Evolutionary conservation across 2,113 vertebrate species (phyloP).

Genomic region (Hippotragus niger): DNA sequence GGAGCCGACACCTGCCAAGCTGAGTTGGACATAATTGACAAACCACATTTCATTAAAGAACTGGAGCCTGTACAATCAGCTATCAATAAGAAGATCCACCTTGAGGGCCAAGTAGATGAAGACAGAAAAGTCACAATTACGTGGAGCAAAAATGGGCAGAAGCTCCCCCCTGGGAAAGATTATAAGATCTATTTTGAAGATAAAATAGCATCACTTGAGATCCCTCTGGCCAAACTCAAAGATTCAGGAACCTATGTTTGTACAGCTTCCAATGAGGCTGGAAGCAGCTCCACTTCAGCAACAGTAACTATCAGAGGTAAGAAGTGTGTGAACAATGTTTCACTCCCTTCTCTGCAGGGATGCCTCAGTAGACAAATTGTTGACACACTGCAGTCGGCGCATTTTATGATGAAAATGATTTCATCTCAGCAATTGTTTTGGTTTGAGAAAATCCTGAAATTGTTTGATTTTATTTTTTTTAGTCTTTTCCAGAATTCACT

Average conservation of each 20-base stretch:
- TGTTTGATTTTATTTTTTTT: not conserved
- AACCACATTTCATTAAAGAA: slow-evolving; percentile 91
- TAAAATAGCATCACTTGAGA: slow-evolving; percentile 94
- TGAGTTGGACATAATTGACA: slow-evolving; percentile 91
- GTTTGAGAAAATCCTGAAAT: not conserved
- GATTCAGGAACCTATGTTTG: slow-evolving; percentile 95
- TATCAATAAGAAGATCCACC: slow-evolving; percentile 89
- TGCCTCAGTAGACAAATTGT: not conserved
- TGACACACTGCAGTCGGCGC: fast-evolving
- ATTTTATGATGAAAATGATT: not conserved
- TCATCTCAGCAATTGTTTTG: not conserved
- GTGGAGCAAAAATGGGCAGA: slow-evolving; percentile 95
- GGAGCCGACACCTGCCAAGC: slow-evolving; percentile 92
- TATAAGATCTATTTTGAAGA: slow-evolving; percentile 96
- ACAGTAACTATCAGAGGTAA: slow-evolving; percentile 95
- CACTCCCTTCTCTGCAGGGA: not conserved
- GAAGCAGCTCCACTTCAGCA: slow-evolving; percentile 90
- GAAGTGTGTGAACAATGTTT: slow-evolving; percentile 39
- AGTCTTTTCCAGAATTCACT: not conserved
- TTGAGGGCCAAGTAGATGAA: slow-evolving; percentile 97
- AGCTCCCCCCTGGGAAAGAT: slow-evolving; percentile 93
- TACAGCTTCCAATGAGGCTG: slow-evolving; percentile 94
- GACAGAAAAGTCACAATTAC: slow-evolving; percentile 91
- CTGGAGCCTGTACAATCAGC: slow-evolving; percentile 88
- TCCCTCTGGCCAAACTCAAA: slow-evolving; percentile 93